Evolutionary conservation across 1,140 invertebrate genomes (phyloP).

Genomic region (Pseudomyrmex concolor): DNA sequence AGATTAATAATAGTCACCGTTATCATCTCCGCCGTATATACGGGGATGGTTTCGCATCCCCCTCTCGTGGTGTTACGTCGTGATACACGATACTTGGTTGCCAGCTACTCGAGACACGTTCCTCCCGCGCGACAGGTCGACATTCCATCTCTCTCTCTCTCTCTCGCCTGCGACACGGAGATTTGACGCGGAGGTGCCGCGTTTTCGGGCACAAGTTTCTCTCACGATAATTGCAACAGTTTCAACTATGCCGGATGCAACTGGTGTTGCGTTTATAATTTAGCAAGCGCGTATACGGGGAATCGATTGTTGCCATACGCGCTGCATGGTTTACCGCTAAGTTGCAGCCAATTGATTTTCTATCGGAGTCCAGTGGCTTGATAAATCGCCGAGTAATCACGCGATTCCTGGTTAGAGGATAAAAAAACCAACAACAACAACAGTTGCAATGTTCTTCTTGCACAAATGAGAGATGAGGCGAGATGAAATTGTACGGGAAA

Average conservation of each 20-base stretch:
- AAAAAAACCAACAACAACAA: neutral
- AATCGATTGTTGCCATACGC: slow-evolving; percentile 38
- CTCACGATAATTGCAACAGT: slow-evolving; percentile 31
- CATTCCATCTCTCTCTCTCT: slow-evolving; percentile 9
- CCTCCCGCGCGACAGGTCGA: slow-evolving; percentile 60
- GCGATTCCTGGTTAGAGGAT: neutral
- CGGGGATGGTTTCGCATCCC: slow-evolving; percentile 44
- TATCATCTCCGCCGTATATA: slow-evolving; percentile 69
- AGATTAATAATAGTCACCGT: slow-evolving; percentile 77
- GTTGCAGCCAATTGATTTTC: slow-evolving; percentile 51
- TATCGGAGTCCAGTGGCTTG: neutral
- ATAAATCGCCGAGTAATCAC: slow-evolving; percentile 17
- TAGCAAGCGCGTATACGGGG: slow-evolving; percentile 35
- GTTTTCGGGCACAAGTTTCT: slow-evolving; percentile 62
- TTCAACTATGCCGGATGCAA: slow-evolving; percentile 65
- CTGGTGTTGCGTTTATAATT: slow-evolving; percentile 64
- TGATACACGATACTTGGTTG: slow-evolving; percentile 74
- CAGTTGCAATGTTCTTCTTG: neutral
- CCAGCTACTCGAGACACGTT: slow-evolving; percentile 69
- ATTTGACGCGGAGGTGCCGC: slow-evolving; percentile 56
- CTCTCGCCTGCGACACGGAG: slow-evolving; percentile 22
- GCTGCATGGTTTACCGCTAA: slow-evolving; percentile 39
- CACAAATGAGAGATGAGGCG: neutral
- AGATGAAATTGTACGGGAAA: neutral
- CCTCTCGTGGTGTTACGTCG: slow-evolving; percentile 38